Conservation (phyloP, 2,888 invertebrate genomes). For the Heliconius cydno region DNA sequence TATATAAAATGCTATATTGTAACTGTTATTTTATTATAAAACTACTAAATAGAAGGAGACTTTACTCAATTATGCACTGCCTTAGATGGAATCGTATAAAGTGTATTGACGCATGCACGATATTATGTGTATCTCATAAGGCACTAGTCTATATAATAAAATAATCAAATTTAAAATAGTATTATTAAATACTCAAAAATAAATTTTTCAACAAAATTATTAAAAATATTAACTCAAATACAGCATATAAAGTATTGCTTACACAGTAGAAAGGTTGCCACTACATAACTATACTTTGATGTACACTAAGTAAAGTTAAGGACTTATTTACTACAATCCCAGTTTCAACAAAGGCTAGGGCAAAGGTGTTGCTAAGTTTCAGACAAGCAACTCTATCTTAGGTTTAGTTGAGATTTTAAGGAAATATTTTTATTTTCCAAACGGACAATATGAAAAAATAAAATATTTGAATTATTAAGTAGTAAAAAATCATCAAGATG, state of each 20-base stretch:
- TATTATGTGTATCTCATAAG: no score
- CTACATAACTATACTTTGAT: conserved; percentile 5
- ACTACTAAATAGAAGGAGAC: no score
- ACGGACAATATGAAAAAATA: background rate
- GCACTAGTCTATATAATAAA: no score
- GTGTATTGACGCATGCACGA: no score
- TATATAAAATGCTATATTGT: no score
- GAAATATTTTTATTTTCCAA: background rate
- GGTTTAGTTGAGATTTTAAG: background rate
- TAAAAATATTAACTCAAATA: background rate
- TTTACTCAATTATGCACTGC: no score
- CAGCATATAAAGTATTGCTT: background rate
- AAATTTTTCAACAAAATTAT: no score
- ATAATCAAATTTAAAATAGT: background rate
- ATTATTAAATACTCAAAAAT: background rate
- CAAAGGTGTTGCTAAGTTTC: conserved; percentile 25
- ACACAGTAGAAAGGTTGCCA: background rate
- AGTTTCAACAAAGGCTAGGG: conserved; percentile 31
- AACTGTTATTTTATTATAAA: no score
- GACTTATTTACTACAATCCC: conserved; percentile 30
- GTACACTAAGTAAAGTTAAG: conserved; percentile 21
- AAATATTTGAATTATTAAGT: no score
- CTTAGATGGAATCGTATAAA: no score
- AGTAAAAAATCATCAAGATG: no score
- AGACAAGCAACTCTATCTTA: background rate